Evolutionary conservation across 2,797 vertebrate genomes (phyloP).

Genomic region (Melopsittacus undulatus): DNA sequence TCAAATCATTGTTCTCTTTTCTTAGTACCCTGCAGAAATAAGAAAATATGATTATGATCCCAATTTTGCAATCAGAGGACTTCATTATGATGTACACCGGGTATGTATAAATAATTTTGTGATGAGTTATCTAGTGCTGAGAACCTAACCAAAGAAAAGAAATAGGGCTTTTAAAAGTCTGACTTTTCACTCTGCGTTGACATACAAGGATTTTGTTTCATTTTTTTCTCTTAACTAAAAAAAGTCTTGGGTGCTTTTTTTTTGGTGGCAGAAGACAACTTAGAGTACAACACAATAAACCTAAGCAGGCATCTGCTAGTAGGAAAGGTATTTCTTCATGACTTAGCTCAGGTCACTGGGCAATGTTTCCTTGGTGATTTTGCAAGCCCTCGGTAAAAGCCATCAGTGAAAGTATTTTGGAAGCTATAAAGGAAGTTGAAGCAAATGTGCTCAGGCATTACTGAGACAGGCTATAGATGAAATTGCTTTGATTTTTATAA

Average conservation of each 20-base stretch:
- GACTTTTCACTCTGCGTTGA: neutral
- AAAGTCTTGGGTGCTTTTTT: neutral
- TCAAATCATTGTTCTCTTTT: neutral
- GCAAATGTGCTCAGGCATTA: neutral
- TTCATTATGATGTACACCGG: constrained; percentile 98
- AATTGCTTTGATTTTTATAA: neutral
- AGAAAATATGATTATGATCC: constrained; percentile 93
- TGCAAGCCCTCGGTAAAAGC: neutral
- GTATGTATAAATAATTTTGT: constrained; percentile 73
- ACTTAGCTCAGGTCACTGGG: neutral
- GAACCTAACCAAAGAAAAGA: neutral
- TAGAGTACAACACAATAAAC: neutral
- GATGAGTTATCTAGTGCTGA: neutral
- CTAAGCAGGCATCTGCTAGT: neutral
- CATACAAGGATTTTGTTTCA: neutral
- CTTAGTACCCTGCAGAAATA: constrained; percentile 91
- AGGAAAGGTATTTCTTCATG: neutral
- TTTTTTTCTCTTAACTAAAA: neutral
- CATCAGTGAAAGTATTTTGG: neutral
- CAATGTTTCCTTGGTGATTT: neutral
- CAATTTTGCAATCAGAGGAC: constrained; percentile 92
- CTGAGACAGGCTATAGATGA: neutral
- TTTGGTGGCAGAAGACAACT: neutral
- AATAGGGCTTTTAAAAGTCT: neutral
- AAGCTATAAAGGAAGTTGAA: neutral